A percentile compares a stretch with the other conserved stretches of the same genome.
Evolutionary conservation across 2,113 vertebrate genomes (phyloP).

Genomic region (Ibidorhyncha struthersii): DNA sequence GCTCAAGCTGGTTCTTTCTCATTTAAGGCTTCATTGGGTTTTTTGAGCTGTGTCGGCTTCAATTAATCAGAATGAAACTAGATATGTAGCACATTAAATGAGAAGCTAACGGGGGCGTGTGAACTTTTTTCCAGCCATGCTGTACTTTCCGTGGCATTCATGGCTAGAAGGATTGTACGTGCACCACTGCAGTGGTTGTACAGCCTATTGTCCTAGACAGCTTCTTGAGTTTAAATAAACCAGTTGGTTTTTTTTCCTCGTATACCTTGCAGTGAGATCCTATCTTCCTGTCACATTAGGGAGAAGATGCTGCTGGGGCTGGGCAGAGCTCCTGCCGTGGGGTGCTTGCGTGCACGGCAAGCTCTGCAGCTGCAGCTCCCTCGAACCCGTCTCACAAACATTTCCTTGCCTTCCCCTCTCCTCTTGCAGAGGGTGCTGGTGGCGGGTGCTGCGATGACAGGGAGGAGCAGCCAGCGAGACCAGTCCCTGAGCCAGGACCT

Average conservation of each 20-base stretch:
- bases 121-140: background rate
- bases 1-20: constrained; percentile 13
- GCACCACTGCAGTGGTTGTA: background rate
- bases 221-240: background rate
- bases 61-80: constrained; percentile 34
- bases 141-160: background rate
- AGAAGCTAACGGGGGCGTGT: background rate
- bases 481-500: background rate
- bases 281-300: background rate
- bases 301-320: background rate
- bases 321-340: background rate
- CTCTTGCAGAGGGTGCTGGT: background rate
- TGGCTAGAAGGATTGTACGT: background rate
- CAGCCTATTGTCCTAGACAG: background rate
- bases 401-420: background rate
- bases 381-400: fast-evolving
- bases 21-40: constrained; percentile 29
- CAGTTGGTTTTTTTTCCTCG: background rate
- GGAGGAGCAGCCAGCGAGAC: background rate
- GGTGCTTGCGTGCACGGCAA: background rate
- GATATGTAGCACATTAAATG: background rate
- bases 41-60: constrained; percentile 9
- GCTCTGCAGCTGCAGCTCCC: background rate
- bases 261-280: background rate
- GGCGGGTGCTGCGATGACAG: background rate